These are phyloP conservation scores for Zophobas atratus DNA, from an alignment of 1,140 invertebrate species.

Conservation along the genomic window DNA sequence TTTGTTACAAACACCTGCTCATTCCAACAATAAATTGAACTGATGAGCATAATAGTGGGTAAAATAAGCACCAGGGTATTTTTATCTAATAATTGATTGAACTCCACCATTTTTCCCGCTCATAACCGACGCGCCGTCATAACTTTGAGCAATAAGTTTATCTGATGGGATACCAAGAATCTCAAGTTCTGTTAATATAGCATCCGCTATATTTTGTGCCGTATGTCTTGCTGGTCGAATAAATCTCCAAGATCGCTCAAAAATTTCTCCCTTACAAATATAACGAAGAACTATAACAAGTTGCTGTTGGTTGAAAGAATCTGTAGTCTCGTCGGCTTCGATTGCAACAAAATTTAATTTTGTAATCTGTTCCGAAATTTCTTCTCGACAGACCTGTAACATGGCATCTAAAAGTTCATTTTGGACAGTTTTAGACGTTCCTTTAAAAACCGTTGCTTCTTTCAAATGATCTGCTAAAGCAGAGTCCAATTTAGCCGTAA, in stretches of 20 bases:
- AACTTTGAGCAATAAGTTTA: conserved; percentile 49
- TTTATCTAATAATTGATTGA: conserved; percentile 58
- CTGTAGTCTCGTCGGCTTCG: conserved; percentile 33
- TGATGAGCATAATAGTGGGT: conserved; percentile 64
- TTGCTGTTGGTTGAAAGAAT: conserved; percentile 16
- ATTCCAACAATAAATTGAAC: not conserved
- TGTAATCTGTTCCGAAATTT: conserved; percentile 15
- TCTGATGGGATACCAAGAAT: not conserved
- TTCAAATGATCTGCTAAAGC: conserved; percentile 11
- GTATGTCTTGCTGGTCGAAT: conserved; percentile 3
- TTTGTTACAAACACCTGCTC: conserved; percentile 24
- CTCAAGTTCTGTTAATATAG: not conserved
- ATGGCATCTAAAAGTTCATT: conserved; percentile 31
- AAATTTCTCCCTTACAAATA: conserved; percentile 4
- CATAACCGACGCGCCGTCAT: conserved; percentile 49
- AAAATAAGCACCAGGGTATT: conserved; percentile 61
- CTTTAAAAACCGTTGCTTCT: conserved; percentile 24
- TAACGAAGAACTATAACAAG: conserved; percentile 43
- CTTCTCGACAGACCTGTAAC: not conserved
- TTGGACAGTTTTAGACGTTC: conserved; percentile 38
- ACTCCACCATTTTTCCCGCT: conserved; percentile 56
- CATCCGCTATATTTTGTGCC: conserved; percentile 3
- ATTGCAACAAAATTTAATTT: conserved; percentile 20
- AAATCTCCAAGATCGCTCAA: conserved; percentile 45
- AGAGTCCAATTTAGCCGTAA: conserved; percentile 10